Base-by-base conservation (phyloP, 1,140 invertebrate genomes). In the Thaumatotibia leucotreta region DNA sequence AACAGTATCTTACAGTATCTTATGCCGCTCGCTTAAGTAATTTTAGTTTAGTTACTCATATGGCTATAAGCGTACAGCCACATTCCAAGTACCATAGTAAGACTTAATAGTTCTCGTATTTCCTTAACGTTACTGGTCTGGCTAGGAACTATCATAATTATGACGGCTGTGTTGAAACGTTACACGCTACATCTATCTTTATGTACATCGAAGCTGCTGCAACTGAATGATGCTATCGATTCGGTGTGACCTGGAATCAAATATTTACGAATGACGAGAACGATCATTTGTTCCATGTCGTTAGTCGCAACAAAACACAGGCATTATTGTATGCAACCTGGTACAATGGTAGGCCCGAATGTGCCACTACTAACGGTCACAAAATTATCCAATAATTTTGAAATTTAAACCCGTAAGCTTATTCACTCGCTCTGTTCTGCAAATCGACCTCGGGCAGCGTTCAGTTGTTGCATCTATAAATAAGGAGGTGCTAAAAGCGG, bases 401-500 rank as follows among this genome's bases (percentile, higher is more conserved):
- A 39, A 27, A 64, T 20, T 20, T 17, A 45, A 45, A 45, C 14
- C 39, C 14, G 39, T 17, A 9, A 45, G 39, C 39, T 72, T 87
- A 81, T 89, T 86, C 84, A 87, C 79, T 68, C 72, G 76, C 79
- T 75, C 70, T 64, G 74, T 84, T 86, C 85, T 86, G 88, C 86
- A 88, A 88, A 87, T 84, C 83, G 79, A 76, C 75, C 70, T 78
- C 79, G 70, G 73, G 67, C 79, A 73, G 77, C 75, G 79, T n/a
- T n/a, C n/a, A n/a, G n/a, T n/a, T n/a, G n/a, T 84, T 86, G 75
- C 77, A 76, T 90, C 85, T 90, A 90, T 90, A 90, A 90, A 90
- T 90, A 88, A 80, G 83, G 80, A 90, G 88, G 86, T 88, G 86
- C 86, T 90, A 90, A 90, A 90, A 88, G 86, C 86, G 84, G 78